Evolutionary conservation across 2,113 vertebrate species (phyloP), one percentile per base, ranked within the genome.

Genomic region (Prionailurus bengalensis): DNA sequence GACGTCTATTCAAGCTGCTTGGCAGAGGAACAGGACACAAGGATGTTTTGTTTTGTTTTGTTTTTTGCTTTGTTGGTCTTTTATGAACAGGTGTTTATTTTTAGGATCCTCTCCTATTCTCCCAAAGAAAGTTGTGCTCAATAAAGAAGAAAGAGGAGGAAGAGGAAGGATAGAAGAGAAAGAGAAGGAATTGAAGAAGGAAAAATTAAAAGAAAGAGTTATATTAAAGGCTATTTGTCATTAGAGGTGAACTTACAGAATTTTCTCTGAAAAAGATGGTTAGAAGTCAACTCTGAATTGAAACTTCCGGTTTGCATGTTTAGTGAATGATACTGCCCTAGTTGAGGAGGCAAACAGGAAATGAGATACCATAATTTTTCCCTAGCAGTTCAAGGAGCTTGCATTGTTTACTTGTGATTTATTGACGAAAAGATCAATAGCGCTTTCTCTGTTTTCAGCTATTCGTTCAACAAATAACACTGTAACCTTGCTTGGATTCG

Each of bases 371-470:
- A 12, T 65, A 9, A 94, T 65, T 42, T 94, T 74, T 29, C 70
- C 55, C 74, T 48, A 79, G 45, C 53, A 76, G 76, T 61, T 96
- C 81, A 95, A 97, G 85, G 55, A 96, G 29, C 7, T 85, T 85
- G 36, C 42, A 65, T 68, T 80, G 63, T 89, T 97, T 89, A 92
- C 5, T 83, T 2, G 21, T 90, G 91, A 95, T 81, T 97, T 97
- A 96, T 93, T 95, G 51, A 97, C 10, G 70, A 93, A 95, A 71
- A 11, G 51, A 91, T 97, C 93, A 88, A 90, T 94, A 92, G 65
- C 80, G 81, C 87, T 92, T 89, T 97, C 66, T 88, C 84, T 63
- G 31, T 87, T 94, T 94, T 70, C 36, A 87, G 73, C 36, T 53
- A 42, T 89, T 82, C 87, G 95, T 96, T 95, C 82, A 81, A 65